Evolutionary conservation across 2,888 invertebrate species (phyloP).

Genomic region (Mesochorus sp.): DNA sequence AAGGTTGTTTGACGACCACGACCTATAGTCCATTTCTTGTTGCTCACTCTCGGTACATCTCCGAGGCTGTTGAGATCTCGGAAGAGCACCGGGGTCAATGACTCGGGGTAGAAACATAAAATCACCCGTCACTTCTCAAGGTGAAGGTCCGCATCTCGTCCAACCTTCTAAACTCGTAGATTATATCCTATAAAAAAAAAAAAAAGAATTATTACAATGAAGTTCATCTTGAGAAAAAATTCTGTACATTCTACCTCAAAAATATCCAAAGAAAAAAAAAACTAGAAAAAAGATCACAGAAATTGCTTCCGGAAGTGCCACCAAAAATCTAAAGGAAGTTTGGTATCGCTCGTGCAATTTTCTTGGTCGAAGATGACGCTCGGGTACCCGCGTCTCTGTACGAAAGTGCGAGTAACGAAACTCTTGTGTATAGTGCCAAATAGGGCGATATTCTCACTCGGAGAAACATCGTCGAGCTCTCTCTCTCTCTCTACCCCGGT

Average conservation of each 20-base stretch:
- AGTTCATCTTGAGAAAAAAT: background rate
- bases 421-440: conserved; percentile 73
- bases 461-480: conserved; percentile 42
- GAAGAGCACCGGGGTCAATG: conserved; percentile 46
- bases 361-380: conserved; percentile 15
- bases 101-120: conserved; percentile 45
- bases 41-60: conserved; percentile 18
- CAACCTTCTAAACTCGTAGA: background rate
- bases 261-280: background rate
- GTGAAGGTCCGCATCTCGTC: conserved; percentile 7
- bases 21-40: conserved; percentile 41
- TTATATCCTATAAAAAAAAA: background rate
- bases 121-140: conserved; percentile 38
- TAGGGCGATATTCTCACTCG: conserved; percentile 67
- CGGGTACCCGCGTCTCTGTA: too few species aligned
- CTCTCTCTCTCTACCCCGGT: too few species aligned
- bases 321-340: background rate
- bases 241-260: too few species aligned
- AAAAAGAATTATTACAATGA: too few species aligned
- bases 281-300: too few species aligned
- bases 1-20: conserved; percentile 35
- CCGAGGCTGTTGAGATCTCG: conserved; percentile 17
- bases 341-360: conserved; percentile 14
- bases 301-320: background rate
- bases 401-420: conserved; percentile 79